Conservation (phyloP, 1,140 invertebrate genomes). For the Eufriesea mexicana region DNA sequence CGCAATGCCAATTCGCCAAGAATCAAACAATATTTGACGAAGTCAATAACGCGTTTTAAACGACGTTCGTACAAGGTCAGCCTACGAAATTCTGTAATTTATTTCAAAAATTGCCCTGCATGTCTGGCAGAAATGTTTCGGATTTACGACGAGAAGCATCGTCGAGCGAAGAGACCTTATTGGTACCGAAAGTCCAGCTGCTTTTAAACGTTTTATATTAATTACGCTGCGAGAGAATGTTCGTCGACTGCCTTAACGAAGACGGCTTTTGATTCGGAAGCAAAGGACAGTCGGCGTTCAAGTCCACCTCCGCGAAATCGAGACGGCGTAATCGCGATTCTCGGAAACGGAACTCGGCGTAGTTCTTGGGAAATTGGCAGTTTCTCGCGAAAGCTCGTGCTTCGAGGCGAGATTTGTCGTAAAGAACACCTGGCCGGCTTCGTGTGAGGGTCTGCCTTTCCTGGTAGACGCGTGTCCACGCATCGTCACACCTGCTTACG, state of each 20-base stretch:
- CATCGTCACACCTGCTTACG: conserved; percentile 82
- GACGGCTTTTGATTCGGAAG: too few relatives aligned
- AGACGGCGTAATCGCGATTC: not conserved
- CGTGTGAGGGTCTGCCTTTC: conserved; percentile 70
- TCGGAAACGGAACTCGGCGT: not conserved
- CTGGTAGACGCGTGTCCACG: conserved; percentile 81
- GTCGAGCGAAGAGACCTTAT: not conserved
- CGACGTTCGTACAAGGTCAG: conserved; percentile 42
- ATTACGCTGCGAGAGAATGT: too few relatives aligned
- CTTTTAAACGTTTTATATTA: too few relatives aligned
- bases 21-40: conserved; percentile 57
- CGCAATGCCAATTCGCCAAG: conserved; percentile 52
- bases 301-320: not conserved
- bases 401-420: conserved; percentile 67
- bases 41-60: conserved; percentile 63
- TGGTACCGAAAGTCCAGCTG: not conserved
- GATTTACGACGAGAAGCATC: not conserved
- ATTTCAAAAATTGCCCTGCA: not conserved
- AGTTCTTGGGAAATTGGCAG: conserved; percentile 7
- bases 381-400: conserved; percentile 49
- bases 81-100: not conserved
- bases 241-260: not conserved
- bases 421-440: conserved; percentile 77
- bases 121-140: too few relatives aligned
- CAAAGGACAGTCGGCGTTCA: not conserved